Evolutionary conservation across 2,113 vertebrate species (phyloP), one percentile per base, ranked within the genome.

Genomic region (Myiagra hebetior): DNA sequence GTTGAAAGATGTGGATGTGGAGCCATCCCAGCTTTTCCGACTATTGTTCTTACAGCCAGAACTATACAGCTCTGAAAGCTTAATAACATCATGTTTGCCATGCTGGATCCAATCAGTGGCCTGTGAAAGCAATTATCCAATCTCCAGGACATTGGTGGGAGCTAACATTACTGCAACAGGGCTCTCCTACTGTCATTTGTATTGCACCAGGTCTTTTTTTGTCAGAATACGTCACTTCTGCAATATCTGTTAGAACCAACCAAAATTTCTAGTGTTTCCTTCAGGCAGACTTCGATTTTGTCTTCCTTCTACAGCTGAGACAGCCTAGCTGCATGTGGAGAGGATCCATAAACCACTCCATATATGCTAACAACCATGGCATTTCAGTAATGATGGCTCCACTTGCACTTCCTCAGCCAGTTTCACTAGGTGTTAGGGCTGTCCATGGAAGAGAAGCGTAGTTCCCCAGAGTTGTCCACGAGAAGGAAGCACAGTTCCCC

Each of bases 261-360:
- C n/a, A 60, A 44, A 10, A 22, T 44, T 78, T 68, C 30, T 49
- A 30, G 20, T 56, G 22, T 89, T 94, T 74, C 13, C 47, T 76
- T 87, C 39, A 72, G 59, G 42, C 56, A 74, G 39, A 42, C 35
- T 69, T 76, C 63, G 33, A 46, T 80, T 59, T 83, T 1, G 0
- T 78, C 50, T 84, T 65, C 67, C 22, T 16, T 1, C 13, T 82
- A 23, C 30, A 67, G 16, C 50, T 85, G 28, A 15, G 65, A 33
- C 13, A 65, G 28, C 37, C 37, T 85, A 11, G 6, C 49, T 83
- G 46, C 5, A 0, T 37, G 11, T 2, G 0, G 35, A 49, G 30
- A 42, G 26, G 18, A 62, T 77, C 53, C 5, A 15, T 69, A 80
- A 46, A 60, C 30, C 10, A 3, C 55, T 57, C 37, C 37, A 4